phyloP scores from a whole-genome alignment of 2,113 vertebrate genomes.

The Laterallus jamaicensis region DNA sequence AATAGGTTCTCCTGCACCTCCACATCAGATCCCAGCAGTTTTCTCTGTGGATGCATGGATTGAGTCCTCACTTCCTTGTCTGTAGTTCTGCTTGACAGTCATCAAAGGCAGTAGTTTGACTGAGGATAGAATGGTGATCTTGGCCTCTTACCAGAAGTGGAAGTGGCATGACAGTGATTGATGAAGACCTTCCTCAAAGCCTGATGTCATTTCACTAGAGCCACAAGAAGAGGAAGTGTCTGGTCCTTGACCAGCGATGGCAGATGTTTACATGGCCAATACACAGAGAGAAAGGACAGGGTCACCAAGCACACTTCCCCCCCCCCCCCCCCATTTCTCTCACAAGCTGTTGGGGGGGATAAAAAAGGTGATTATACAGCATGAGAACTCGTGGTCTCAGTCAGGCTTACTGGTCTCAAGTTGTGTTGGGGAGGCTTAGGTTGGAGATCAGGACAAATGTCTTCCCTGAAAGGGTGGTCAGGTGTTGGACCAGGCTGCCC shows the following conservation, averaged over 20 bases:
- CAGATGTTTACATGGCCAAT: not conserved
- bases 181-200: not conserved
- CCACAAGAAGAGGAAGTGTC: not conserved
- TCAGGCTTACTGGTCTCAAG: too few species aligned
- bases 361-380: not conserved
- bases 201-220: not conserved
- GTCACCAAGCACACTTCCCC: not conserved
- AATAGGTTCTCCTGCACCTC: not conserved
- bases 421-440: too few species aligned
- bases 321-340: not conserved
- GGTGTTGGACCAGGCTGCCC: too few species aligned
- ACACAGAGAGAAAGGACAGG: not conserved
- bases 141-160: not conserved
- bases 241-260: not conserved
- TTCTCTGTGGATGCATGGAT: fast-evolving
- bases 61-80: not conserved
- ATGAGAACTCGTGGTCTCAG: not conserved
- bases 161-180: not conserved
- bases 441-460: too few species aligned
- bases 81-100: not conserved
- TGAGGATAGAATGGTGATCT: not conserved
- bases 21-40: not conserved
- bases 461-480: too few species aligned
- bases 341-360: not conserved
- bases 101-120: not conserved